Base-by-base conservation (phyloP, 2,113 vertebrate species). In the Cyanoramphus novaezelandiae region DNA sequence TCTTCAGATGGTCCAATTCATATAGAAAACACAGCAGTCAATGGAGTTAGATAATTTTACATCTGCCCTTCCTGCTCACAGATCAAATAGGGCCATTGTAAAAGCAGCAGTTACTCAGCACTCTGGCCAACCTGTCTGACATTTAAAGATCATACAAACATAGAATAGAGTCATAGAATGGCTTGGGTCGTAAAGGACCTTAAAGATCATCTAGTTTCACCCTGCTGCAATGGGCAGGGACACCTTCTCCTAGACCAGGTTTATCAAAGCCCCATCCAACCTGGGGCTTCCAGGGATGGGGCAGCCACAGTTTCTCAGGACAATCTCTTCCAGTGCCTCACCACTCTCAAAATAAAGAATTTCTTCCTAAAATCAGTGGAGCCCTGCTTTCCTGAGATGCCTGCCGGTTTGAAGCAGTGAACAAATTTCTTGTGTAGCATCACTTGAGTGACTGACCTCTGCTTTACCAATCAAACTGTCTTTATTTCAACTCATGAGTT, bases 201-300 rank as follows among this genome's bases (percentile, higher is more conserved):
- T 68, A 37, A 47, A 43, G 12, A 10, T 53, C 10, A 28, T 11
- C n/a, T 11, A 28, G 4, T 62, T 86, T 9, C 2, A 11, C 8
- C 27, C 10, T 18, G 7, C 17, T 2, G 3, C 1, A 41, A 28
- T 1, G 12, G 7, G 6, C 5, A 75, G 29, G 14, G 21, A 17
- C 7, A 35, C 3, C 10, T 81, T 33, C 21, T 21, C 14, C 21
- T 28, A 55, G 53, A 49, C 7, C 17, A 62, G 27, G 11, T 39
- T 77, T 27, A 20, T 47, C 15, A 49, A 12, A 6, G n/a, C 5
- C 14, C 12, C 7, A 3, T 31, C 39, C 39, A 74, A 11, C 13
- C 10, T 41, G 31, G 3, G n/a, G 33, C 6, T 68, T 86, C 11
- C 2, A 13, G 46, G 29, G 9, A 41, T 53, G 17, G 2, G 24